phyloP scores from a whole-genome alignment of 2,888 invertebrate species.

The Schizotus pectinicornis region DNA sequence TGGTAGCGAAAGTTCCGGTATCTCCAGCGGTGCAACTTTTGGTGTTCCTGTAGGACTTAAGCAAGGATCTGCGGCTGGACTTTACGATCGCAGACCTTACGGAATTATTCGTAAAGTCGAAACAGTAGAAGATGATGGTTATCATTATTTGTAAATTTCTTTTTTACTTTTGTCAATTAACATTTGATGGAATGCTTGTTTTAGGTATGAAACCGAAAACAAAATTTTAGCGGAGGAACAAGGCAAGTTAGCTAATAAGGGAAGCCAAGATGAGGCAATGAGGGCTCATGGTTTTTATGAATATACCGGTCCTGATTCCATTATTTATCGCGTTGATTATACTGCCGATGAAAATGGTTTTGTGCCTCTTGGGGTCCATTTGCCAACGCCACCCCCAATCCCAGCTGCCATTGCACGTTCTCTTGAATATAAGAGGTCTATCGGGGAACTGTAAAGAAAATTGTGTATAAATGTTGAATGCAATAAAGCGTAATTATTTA shows the following conservation, averaged over 20 bases:
- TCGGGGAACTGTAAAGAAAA: conserved; percentile 32
- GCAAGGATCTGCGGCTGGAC: conserved; percentile 38
- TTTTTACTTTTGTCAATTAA: neutral
- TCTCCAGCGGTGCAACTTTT: conserved; percentile 10
- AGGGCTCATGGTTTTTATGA: conserved; percentile 70
- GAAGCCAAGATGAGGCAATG: conserved; percentile 63
- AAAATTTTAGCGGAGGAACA: conserved; percentile 68
- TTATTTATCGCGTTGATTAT: conserved; percentile 66
- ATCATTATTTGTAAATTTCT: conserved; percentile 61
- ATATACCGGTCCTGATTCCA: conserved; percentile 67
- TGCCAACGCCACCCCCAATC: conserved; percentile 55
- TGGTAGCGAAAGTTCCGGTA: conserved; percentile 7
- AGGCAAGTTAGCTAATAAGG: conserved; percentile 62
- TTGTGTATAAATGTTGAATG: neutral
- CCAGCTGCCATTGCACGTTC: conserved; percentile 43
- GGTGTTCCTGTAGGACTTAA: conserved; percentile 26
- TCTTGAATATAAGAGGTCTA: conserved; percentile 39
- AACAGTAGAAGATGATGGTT: conserved; percentile 62
- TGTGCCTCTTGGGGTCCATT: conserved; percentile 59
- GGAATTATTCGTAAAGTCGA: conserved; percentile 63
- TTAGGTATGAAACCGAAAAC: conserved; percentile 67
- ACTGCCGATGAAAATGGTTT: conserved; percentile 69
- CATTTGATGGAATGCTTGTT: conserved; percentile 15
- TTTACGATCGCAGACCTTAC: conserved; percentile 58
- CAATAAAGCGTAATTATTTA: no score